Conservation (phyloP, 1,140 invertebrate species). For the Anoplophora glabripennis region DNA sequence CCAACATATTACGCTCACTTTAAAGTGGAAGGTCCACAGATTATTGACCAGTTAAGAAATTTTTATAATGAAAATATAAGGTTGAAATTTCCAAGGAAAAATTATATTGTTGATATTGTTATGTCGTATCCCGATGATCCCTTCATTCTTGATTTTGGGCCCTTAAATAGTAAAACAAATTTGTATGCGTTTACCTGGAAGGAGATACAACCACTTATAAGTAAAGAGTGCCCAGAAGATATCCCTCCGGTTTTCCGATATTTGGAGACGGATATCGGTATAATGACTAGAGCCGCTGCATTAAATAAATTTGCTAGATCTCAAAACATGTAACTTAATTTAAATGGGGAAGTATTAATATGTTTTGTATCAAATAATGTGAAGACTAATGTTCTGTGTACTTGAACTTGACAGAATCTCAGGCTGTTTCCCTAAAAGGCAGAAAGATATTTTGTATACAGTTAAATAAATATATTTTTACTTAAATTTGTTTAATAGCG, state of each 20-base stretch:
- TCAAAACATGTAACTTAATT: too few species aligned
- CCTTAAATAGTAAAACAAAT: conserved; percentile 42
- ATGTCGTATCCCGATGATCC: conserved; percentile 37
- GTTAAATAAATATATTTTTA: too few species aligned
- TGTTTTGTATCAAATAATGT: too few species aligned
- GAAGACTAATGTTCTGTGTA: too few species aligned
- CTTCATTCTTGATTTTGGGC: conserved; percentile 40
- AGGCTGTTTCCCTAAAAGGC: too few species aligned
- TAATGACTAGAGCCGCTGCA: conserved; percentile 31
- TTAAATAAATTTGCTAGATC: conserved; percentile 17
- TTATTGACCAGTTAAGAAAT: conserved; percentile 36
- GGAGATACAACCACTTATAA: conserved; percentile 39
- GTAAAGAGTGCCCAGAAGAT: conserved; percentile 36
- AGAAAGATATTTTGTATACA: too few species aligned
- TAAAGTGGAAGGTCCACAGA: conserved; percentile 40
- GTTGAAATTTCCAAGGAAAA: conserved; percentile 35
- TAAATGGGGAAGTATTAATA: too few species aligned
- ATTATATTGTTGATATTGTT: conserved; percentile 43
- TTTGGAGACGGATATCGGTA: conserved; percentile 44
- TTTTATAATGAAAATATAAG: conserved; percentile 40
- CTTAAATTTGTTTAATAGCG: too few species aligned
- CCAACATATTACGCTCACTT: conserved; percentile 45
- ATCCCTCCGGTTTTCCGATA: conserved; percentile 44
- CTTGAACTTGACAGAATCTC: too few species aligned
- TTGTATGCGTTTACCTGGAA: conserved; percentile 45